phyloP scores from a whole-genome alignment of 2,113 vertebrate species.

The Megalops atlanticus region DNA sequence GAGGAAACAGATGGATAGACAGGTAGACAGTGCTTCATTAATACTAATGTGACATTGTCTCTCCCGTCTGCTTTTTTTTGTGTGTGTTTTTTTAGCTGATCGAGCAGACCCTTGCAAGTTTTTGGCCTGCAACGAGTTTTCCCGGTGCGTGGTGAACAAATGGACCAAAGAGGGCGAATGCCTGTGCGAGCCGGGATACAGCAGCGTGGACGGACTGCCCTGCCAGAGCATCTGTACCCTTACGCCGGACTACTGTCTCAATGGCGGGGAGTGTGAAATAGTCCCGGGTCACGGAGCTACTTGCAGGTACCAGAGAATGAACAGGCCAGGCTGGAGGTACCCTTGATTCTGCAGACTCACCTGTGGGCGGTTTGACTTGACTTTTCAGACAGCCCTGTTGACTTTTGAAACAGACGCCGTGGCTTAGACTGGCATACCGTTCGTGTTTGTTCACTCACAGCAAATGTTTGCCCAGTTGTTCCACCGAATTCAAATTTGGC shows the following conservation, averaged over 20 bases:
- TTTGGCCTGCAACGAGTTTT: slow-evolving; percentile 84
- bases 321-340: neutral
- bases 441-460: neutral
- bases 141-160: slow-evolving; percentile 77
- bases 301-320: slow-evolving; percentile 77
- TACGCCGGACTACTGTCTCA: slow-evolving; percentile 73
- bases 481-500: no score
- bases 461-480: neutral
- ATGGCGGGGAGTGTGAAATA: slow-evolving; percentile 77
- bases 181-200: slow-evolving; percentile 77
- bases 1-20: neutral
- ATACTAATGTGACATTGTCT: slow-evolving; percentile 42
- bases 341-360: neutral
- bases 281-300: slow-evolving; percentile 74
- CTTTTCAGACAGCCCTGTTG: neutral
- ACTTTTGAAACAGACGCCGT: neutral
- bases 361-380: neutral
- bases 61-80: slow-evolving; percentile 2
- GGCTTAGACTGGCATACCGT: neutral
- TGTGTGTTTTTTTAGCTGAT: slow-evolving; percentile 80
- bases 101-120: slow-evolving; percentile 84
- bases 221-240: slow-evolving; percentile 77
- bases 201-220: slow-evolving; percentile 60
- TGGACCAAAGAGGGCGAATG: slow-evolving; percentile 80
- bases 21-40: slow-evolving; percentile 28